A percentile compares a stretch with the other conserved stretches of the same genome.
These are phyloP conservation scores for Cryptus armator DNA, from an alignment of 2,888 invertebrate species.

Conservation along the genomic window DNA sequence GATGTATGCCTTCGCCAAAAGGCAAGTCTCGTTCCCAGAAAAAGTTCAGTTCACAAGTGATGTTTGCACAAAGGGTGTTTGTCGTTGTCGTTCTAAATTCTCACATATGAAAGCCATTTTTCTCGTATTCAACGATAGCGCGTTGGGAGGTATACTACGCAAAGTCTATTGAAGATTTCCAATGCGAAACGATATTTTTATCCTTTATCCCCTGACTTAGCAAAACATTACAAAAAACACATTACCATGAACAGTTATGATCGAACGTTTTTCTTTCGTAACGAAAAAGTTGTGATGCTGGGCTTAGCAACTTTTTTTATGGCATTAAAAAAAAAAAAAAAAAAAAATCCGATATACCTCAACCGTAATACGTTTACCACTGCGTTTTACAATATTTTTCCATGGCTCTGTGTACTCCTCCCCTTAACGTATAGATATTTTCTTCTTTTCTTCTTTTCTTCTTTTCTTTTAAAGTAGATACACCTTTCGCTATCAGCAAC, in stretches of 20 bases:
- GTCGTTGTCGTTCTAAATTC: constrained; percentile 10
- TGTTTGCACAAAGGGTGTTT: constrained; percentile 8
- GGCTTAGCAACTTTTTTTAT: not conserved
- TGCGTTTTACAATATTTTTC: constrained; percentile 14
- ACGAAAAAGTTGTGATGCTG: not conserved
- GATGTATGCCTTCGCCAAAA: constrained; percentile 19
- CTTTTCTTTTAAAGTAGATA: constrained; percentile 38
- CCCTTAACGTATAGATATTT: not conserved
- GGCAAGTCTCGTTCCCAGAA: too few relatives aligned
- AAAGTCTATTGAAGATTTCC: not conserved
- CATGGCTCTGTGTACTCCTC: not conserved
- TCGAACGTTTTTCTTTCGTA: not conserved
- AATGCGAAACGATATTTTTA: too few relatives aligned
- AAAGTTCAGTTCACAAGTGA: not conserved
- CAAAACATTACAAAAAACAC: not conserved
- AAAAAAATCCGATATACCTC: not conserved
- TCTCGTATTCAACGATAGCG: not conserved
- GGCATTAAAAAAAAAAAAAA: not conserved
- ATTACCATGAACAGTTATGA: not conserved
- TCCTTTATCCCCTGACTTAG: too few relatives aligned
- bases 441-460: constrained; percentile 2
- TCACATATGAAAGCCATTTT: not conserved
- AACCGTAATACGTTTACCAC: constrained; percentile 1
- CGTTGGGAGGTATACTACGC: not conserved
- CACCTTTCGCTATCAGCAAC: constrained; percentile 60